Conservation (phyloP, 2,888 invertebrate genomes). For the Tipula vernalis region DNA sequence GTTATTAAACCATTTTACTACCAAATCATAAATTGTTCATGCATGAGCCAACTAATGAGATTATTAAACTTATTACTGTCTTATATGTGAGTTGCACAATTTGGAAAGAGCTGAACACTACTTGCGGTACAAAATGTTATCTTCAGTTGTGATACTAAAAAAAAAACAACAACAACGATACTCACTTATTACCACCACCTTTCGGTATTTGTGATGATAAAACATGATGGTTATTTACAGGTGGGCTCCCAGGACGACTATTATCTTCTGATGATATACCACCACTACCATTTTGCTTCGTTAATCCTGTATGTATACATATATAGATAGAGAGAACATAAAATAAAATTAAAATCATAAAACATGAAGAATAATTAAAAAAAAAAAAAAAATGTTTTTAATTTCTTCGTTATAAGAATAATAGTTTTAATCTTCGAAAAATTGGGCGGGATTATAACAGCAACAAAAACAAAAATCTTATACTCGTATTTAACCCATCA, state of each 20-base stretch:
- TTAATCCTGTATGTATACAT: constrained; percentile 38
- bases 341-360: neutral
- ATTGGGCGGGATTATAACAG: neutral
- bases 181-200: constrained; percentile 9
- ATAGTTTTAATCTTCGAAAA: neutral
- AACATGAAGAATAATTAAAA: neutral
- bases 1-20: neutral
- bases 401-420: neutral
- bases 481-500: neutral
- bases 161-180: neutral
- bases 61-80: neutral
- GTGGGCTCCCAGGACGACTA: constrained; percentile 41
- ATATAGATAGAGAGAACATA: neutral
- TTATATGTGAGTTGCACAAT: neutral
- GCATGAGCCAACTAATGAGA: neutral
- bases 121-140: too few relatives aligned
- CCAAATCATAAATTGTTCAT: neutral
- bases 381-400: neutral
- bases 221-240: constrained; percentile 24
- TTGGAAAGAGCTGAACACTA: too few relatives aligned
- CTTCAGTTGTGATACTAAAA: too few relatives aligned
- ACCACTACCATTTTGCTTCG: constrained; percentile 42
- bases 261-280: constrained; percentile 39
- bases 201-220: constrained; percentile 9
- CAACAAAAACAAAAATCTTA: neutral